Base-by-base conservation (phyloP, 2,888 invertebrate genomes). In the Drosophila stalkeri region DNA sequence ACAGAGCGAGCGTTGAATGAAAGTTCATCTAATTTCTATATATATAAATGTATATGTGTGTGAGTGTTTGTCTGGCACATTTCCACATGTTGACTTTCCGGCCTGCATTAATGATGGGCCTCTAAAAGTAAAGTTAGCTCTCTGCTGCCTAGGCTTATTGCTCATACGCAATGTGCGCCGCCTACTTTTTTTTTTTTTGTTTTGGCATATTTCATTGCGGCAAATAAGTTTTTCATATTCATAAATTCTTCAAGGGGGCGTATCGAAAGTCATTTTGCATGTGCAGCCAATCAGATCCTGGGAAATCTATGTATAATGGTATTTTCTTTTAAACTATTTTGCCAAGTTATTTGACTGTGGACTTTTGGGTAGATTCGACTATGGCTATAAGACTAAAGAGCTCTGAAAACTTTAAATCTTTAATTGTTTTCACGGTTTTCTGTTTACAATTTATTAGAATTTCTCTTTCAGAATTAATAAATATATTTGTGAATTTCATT, bases 21-120 rank as follows among this genome's bases (percentile, higher is more conserved):
- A 60, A 60, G 18, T 37, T 27, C 39, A 27, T 61, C 54, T 59
- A 62, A 66, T 31, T 75, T 51, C 12, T 16, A 20, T 14, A 39
- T 23, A 16, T 20, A 14, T 52, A 0, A 1, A 3, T 33, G 18
- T 51, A 7, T 20, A 9, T 37, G 37, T 23, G n/a, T 11, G 37
- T 16, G 37, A 27, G 54, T n/a, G 54, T 27, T 20, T 14, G 27
- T 41, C 44, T 14, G 35, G 46, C 52, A 56, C 43, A 39, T 47
- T 59, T 80, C 52, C 83, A 82, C 67, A 75, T 80, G 86, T 46
- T 72, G 59, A 43, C 52, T 75, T 82, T 80, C 73, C 81, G 59
- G 57, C 47, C 57, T 86, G 83, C 86, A 82, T 82, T 78, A 86
- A 80, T 77, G 55, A 86, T 82, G 67, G 20, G 37, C 46, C 54